Percentiles rank a stretch among this genome's conserved stretches.
phyloP scores from a whole-genome alignment of 1,140 invertebrate genomes.

The Andricus grossulariae region DNA sequence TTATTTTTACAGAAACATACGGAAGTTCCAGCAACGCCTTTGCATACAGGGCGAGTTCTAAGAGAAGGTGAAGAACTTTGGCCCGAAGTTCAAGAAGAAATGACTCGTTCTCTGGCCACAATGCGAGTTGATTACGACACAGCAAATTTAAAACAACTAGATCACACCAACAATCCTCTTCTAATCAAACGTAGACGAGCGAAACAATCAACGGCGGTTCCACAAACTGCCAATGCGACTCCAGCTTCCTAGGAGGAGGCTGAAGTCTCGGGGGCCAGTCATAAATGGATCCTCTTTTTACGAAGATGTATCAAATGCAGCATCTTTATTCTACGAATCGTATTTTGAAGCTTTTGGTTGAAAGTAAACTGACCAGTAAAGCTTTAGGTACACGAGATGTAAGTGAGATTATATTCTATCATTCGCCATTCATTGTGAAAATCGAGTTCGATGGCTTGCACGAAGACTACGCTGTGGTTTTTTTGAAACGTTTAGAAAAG shows the following conservation, averaged over 20 bases:
- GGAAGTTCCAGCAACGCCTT: conserved; percentile 93
- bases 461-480: too few species aligned
- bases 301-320: conserved; percentile 56
- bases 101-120: conserved; percentile 96
- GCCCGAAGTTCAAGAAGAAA: conserved; percentile 98
- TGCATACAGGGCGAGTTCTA: conserved; percentile 91
- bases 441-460: too few species aligned
- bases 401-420: too few species aligned
- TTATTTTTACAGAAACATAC: conserved; percentile 83
- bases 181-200: conserved; percentile 86
- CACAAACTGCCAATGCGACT: conserved; percentile 48
- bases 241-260: conserved; percentile 44
- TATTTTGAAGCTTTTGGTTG: conserved; percentile 49
- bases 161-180: conserved; percentile 93
- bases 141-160: conserved; percentile 83
- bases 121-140: conserved; percentile 97
- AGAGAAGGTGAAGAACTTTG: conserved; percentile 94
- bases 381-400: not conserved
- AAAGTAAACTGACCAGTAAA: not conserved
- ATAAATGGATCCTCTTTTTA: conserved; percentile 54
- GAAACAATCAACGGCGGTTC: conserved; percentile 54
- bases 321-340: conserved; percentile 52
- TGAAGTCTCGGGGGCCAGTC: conserved; percentile 48
- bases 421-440: too few species aligned
- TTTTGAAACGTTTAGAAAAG: too few species aligned